phyloP scores from a whole-genome alignment of 1,140 invertebrate genomes.

The Ctenoplectra terminalis region DNA sequence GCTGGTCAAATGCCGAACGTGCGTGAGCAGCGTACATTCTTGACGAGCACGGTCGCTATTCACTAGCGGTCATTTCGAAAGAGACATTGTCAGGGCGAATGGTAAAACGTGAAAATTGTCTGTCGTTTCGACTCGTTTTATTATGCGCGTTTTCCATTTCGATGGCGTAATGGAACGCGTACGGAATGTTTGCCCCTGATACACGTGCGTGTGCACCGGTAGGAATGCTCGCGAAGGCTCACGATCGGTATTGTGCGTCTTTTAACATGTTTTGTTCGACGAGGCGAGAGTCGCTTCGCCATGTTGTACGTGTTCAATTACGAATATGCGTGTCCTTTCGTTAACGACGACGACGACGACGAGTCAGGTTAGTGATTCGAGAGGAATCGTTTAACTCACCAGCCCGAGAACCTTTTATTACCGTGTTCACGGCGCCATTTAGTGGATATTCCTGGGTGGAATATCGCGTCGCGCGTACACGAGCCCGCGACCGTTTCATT shows the following conservation, averaged over 20 bases:
- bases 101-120: constrained; percentile 51
- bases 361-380: neutral
- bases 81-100: constrained; percentile 31
- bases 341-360: neutral
- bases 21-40: constrained; percentile 11
- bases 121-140: constrained; percentile 46
- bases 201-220: neutral
- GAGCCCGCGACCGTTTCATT: constrained; percentile 3
- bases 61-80: constrained; percentile 46
- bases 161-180: constrained; percentile 46
- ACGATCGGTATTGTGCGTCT: constrained; percentile 16
- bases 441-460: neutral
- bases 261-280: constrained; percentile 23
- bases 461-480: neutral
- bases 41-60: constrained; percentile 28
- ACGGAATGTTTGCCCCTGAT: constrained; percentile 30
- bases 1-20: neutral
- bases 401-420: constrained; percentile 8
- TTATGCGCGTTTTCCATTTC: constrained; percentile 33
- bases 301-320: constrained; percentile 4
- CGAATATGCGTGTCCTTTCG: constrained; percentile 1
- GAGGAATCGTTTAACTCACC: constrained; percentile 16
- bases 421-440: neutral
- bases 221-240: constrained; percentile 13
- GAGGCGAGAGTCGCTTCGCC: neutral